Conservation (phyloP, 2,888 invertebrate species). For the Ferdinandea cuprea region DNA sequence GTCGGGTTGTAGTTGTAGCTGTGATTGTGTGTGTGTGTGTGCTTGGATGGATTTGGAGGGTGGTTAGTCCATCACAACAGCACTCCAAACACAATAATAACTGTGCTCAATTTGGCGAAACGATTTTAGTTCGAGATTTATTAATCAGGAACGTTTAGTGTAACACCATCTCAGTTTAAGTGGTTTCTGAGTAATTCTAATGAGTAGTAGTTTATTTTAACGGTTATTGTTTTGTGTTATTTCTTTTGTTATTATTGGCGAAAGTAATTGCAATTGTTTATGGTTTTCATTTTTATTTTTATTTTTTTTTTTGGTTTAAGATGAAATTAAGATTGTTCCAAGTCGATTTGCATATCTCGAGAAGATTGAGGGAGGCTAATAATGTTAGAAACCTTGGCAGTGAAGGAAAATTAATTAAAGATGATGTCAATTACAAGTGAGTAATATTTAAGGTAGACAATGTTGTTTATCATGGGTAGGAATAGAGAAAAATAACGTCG, state of each 20-base stretch:
- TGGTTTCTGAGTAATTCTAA: slow-evolving; percentile 60
- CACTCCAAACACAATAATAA: not conserved
- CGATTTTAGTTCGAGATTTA: slow-evolving; percentile 67
- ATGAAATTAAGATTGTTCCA: not conserved
- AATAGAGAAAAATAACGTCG: too few relatives aligned
- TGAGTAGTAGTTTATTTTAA: slow-evolving; percentile 48
- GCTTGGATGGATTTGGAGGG: not conserved
- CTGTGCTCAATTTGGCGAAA: slow-evolving; percentile 64
- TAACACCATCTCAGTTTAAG: slow-evolving; percentile 50
- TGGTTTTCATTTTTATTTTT: too few relatives aligned
- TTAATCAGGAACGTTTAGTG: slow-evolving; percentile 56
- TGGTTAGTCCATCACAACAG: not conserved
- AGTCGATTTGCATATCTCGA: not conserved
- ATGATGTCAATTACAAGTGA: too few relatives aligned
- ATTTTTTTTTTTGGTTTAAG: not conserved
- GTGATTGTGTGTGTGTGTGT: not conserved
- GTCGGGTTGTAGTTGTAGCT: not conserved
- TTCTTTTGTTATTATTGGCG: slow-evolving; percentile 25
- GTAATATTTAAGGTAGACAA: too few relatives aligned
- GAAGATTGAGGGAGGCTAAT: not conserved
- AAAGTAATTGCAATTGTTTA: not conserved
- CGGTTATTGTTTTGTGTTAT: slow-evolving; percentile 37
- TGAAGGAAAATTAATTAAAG: too few relatives aligned
- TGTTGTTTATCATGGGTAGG: too few relatives aligned
- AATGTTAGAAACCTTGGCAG: not conserved